Conservation (phyloP, 2,888 invertebrate species). For the Calliopum simillimum region DNA sequence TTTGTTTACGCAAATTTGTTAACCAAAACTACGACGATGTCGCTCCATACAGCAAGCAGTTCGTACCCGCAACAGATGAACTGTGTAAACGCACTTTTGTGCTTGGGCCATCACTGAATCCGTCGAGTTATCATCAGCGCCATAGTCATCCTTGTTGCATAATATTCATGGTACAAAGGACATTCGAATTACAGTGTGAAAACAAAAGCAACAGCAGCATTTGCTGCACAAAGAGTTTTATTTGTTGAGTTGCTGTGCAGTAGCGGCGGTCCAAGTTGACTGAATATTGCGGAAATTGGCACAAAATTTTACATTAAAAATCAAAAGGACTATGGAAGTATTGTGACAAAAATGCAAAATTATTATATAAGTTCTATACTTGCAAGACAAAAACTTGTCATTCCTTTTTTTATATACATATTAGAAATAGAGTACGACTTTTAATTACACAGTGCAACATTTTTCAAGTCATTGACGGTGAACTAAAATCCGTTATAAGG, state of each 20-base stretch:
- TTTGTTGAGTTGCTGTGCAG: constrained; percentile 15
- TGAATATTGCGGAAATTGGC: neutral
- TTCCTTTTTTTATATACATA: too few species aligned
- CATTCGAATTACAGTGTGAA: neutral
- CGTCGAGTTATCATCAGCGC: neutral
- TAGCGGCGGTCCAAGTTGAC: neutral
- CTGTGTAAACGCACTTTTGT: constrained; percentile 1
- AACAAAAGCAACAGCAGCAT: neutral
- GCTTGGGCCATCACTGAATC: neutral
- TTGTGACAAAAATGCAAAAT: neutral
- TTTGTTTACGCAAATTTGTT: constrained; percentile 7
- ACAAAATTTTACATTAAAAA: neutral
- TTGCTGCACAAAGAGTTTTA: neutral
- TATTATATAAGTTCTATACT: too few species aligned
- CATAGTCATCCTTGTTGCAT: constrained; percentile 1
- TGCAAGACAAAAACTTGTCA: too few species aligned
- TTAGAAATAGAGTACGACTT: too few species aligned
- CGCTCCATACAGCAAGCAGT: neutral
- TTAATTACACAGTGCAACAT: too few species aligned
- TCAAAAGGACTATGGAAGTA: constrained; percentile 7
- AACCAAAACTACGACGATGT: constrained; percentile 17
- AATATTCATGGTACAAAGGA: neutral
- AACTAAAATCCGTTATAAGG: too few species aligned
- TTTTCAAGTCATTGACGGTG: too few species aligned
- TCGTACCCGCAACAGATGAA: neutral